Conservation (phyloP, 2,888 invertebrate species). For the Odiellus spinosus region DNA sequence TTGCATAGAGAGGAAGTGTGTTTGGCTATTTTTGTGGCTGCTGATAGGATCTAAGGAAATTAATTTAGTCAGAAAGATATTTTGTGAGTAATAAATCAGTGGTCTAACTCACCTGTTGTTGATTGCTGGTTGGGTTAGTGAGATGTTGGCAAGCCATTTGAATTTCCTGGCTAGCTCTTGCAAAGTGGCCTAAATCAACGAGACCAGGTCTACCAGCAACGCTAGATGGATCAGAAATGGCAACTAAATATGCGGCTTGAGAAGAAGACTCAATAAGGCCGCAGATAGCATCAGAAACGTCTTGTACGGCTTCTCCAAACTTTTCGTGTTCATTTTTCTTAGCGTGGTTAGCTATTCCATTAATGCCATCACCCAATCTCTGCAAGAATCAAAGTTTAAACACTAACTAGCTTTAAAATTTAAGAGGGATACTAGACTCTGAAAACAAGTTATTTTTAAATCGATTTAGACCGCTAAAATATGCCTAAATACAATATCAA, state of each 20-base stretch:
- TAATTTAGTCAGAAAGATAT: too few relatives aligned
- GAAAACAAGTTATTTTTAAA: too few relatives aligned
- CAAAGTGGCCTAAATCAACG: constrained; percentile 72
- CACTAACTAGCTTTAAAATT: too few relatives aligned
- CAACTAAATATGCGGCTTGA: constrained; percentile 87
- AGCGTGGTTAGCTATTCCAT: constrained; percentile 81
- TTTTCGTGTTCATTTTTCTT: constrained; percentile 69
- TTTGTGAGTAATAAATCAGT: too few relatives aligned
- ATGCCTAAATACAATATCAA: too few relatives aligned
- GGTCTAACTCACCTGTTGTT: constrained; percentile 43
- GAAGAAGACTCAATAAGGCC: constrained; percentile 83
- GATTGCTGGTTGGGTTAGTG: constrained; percentile 50
- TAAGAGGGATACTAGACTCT: too few relatives aligned
- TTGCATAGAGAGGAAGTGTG: constrained; percentile 92
- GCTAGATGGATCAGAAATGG: constrained; percentile 76
- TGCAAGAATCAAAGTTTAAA: too few relatives aligned
- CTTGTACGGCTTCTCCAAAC: constrained; percentile 65
- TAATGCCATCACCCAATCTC: constrained; percentile 54
- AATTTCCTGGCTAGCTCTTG: constrained; percentile 76
- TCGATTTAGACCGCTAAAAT: too few relatives aligned
- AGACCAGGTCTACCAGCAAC: constrained; percentile 74
- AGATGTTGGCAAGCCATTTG: constrained; percentile 70
- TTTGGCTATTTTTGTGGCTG: constrained; percentile 85
- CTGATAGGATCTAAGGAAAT: constrained; percentile 53
- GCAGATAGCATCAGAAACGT: constrained; percentile 73